These are phyloP conservation scores for Oryzias woworae DNA, from an alignment of 2,113 vertebrate genomes.

Conservation along the genomic window DNA sequence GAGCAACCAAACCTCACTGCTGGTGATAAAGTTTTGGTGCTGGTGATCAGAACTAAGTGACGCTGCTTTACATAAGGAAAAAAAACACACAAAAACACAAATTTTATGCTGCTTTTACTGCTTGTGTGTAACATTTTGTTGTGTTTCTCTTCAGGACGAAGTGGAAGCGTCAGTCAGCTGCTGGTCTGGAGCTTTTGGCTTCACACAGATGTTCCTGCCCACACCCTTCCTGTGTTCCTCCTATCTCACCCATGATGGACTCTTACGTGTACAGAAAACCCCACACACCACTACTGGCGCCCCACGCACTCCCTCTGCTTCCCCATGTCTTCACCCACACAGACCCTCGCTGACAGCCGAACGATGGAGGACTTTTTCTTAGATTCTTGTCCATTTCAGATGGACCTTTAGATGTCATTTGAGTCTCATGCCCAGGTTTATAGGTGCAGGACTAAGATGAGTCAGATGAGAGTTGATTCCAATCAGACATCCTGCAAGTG, in stretches of 20 bases:
- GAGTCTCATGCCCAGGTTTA: too few relatives aligned
- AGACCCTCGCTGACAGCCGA: slow-evolving; percentile 9
- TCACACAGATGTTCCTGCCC: slow-evolving; percentile 85
- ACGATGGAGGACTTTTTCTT: not conserved
- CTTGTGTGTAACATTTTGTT: not conserved
- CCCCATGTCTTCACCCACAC: slow-evolving; percentile 82
- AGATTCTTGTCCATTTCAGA: not conserved
- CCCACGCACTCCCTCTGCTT: slow-evolving; percentile 72
- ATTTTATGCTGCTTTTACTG: not conserved
- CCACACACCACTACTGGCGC: slow-evolving; percentile 54
- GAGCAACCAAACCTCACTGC: too few relatives aligned
- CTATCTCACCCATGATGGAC: slow-evolving; percentile 81
- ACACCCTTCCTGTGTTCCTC: slow-evolving; percentile 84
- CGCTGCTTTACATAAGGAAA: too few relatives aligned
- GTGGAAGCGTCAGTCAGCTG: slow-evolving; percentile 92
- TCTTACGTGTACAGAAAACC: slow-evolving; percentile 82
- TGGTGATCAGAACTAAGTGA: too few relatives aligned
- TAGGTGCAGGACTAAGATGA: too few relatives aligned
- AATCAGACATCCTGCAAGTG: too few relatives aligned
- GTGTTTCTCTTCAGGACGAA: slow-evolving; percentile 83
- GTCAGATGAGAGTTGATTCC: too few relatives aligned
- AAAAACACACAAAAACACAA: not conserved
- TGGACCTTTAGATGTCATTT: not conserved
- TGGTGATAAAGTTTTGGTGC: too few relatives aligned
- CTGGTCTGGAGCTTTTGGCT: slow-evolving; percentile 87